Evolutionary conservation across 1,140 invertebrate genomes (phyloP), one percentile per base, ranked within the genome.

Genomic region (Panagrolaimus sp.): DNA sequence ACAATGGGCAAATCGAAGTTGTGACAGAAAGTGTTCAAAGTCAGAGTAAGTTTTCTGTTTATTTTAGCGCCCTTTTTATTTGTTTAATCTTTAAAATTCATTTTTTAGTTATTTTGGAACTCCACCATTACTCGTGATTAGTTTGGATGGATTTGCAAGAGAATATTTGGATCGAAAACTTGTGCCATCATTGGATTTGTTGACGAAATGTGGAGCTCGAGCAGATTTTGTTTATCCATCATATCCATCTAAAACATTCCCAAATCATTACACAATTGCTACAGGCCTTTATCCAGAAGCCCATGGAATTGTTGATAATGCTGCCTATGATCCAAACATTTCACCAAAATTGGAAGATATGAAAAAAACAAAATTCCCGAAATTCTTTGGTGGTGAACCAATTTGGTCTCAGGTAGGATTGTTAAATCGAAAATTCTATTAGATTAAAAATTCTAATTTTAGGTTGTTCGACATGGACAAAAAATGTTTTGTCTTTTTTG

Each of bases 231-330:
- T 83, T 80, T 46, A 44, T 83, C 21, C 89, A 75, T 84, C 88
- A 38, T 91, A 90, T 83, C 84, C 88, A 0, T 90, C 90, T 1
- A 90, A 89, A 84, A 92, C 90, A 1, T 90, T 90, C 81, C 89
- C 90, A 1, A 91, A 91, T 84, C 90, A 91, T 84, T 89, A 89
- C 77, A 87, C 89, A 0, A 88, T 92, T 48, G 89, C 88, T 0
- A 92, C 91, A 26, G 90, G 90, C 6, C 77, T 91, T 17, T 90
- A 89, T 77, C 85, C 88, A 0, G 90, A 91, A 82, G 85, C 82
- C 64, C 90, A 91, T 84, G 90, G 90, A 7, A 88, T 91, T 65
- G 78, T 89, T 5, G 88, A 87, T 67, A 91, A 89, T 82, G 79
- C 80, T 43, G 87, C 88, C 80, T 90, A 87, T 76, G 89, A 90